Conservation (phyloP, 2,113 vertebrate species). For the Pangasianodon hypophthalmus region DNA sequence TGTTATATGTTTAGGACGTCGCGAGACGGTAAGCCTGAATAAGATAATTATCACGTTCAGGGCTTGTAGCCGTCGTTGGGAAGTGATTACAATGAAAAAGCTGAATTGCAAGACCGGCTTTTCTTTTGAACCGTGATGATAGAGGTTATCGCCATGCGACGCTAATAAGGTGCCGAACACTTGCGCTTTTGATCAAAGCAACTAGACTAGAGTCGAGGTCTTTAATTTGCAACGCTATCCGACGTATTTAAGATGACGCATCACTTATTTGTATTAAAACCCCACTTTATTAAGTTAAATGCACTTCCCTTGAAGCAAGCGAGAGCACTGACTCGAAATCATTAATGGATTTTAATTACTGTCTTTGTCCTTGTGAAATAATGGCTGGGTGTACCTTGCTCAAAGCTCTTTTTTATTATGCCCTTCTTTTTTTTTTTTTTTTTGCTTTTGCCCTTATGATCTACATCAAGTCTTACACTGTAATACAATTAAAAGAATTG, state of each 20-base stretch:
- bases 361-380: conserved; percentile 48
- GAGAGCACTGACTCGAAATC: conserved; percentile 45
- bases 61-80: conserved; percentile 60
- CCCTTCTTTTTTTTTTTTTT: neutral
- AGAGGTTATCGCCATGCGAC: conserved; percentile 59
- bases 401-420: conserved; percentile 31
- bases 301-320: conserved; percentile 37
- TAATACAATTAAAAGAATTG: conserved; percentile 42
- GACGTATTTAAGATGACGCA: conserved; percentile 30
- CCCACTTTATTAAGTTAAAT: conserved; percentile 43
- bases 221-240: conserved; percentile 26
- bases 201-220: conserved; percentile 48
- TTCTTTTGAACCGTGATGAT: conserved; percentile 60
- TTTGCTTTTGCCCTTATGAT: conserved; percentile 38
- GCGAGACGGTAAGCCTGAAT: conserved; percentile 64
- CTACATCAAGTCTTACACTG: conserved; percentile 13
- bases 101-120: conserved; percentile 68
- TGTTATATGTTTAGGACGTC: conserved; percentile 54
- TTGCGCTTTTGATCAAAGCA: neutral
- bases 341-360: conserved; percentile 58
- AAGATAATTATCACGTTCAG: conserved; percentile 73
- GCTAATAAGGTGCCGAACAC: conserved; percentile 25
- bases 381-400: conserved; percentile 43
- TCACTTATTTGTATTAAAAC: conserved; percentile 33
- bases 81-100: conserved; percentile 68